phyloP scores from a whole-genome alignment of 2,888 invertebrate genomes.

The Phaonia tiefii region DNA sequence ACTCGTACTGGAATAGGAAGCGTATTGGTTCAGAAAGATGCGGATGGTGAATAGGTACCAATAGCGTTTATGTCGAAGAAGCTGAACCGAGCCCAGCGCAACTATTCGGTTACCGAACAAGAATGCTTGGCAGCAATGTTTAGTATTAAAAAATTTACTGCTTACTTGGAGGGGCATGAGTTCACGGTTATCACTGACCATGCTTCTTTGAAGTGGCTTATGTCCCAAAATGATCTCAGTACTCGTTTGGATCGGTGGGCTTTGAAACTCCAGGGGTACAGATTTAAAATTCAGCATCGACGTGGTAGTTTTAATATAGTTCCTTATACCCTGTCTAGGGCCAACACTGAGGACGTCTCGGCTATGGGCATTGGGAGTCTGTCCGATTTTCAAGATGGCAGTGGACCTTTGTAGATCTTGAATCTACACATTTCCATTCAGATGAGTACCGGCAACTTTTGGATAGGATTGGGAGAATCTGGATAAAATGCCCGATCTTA shows the following conservation, averaged over 20 bases:
- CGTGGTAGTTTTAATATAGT: conserved; percentile 39
- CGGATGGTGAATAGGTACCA: conserved; percentile 46
- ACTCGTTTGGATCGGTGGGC: conserved; percentile 16
- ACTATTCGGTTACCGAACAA: conserved; percentile 61
- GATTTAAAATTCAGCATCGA: conserved; percentile 13
- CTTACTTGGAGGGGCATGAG: conserved; percentile 64
- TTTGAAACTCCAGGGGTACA: conserved; percentile 17
- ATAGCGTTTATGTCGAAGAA: conserved; percentile 60
- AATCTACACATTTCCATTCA: conserved; percentile 39
- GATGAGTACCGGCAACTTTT: conserved; percentile 13
- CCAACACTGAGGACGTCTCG: background rate
- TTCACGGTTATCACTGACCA: conserved; percentile 71
- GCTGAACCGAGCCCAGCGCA: conserved; percentile 45
- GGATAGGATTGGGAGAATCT: conserved; percentile 1
- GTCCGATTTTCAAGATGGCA: background rate
- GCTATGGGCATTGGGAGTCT: background rate
- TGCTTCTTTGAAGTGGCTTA: conserved; percentile 70
- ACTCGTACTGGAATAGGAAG: conserved; percentile 41
- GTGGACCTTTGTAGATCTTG: conserved; percentile 34
- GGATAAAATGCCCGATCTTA: conserved; percentile 34
- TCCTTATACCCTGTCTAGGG: conserved; percentile 13
- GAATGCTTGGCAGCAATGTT: conserved; percentile 58
- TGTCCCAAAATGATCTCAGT: conserved; percentile 1
- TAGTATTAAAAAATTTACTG: conserved; percentile 51
- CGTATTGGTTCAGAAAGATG: conserved; percentile 42